phyloP scores from a whole-genome alignment of 1,140 invertebrate species.

The Pachyrhynchus sulphureomaculatus region DNA sequence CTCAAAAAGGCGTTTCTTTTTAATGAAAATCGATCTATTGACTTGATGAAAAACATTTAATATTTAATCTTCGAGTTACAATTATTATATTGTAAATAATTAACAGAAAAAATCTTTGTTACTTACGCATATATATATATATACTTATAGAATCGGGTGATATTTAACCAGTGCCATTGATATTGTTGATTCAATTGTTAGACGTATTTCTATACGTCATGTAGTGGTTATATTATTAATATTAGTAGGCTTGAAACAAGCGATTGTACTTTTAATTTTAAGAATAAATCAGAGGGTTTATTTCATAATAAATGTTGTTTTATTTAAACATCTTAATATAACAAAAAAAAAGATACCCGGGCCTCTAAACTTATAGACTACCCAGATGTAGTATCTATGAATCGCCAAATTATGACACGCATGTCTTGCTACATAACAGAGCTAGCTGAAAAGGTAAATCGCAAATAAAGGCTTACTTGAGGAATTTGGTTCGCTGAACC shows the following conservation, averaged over 20 bases:
- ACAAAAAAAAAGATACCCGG: too few relatives aligned
- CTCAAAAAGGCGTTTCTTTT: constrained; percentile 8
- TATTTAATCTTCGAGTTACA: constrained; percentile 24
- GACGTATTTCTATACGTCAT: constrained; percentile 45
- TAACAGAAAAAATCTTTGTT: constrained; percentile 45
- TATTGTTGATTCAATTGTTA: constrained; percentile 54
- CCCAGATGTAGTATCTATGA: too few relatives aligned
- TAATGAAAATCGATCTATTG: constrained; percentile 23
- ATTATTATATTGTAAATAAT: constrained; percentile 42
- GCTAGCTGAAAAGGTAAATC: too few relatives aligned
- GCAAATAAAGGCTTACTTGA: too few relatives aligned
- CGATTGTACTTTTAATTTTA: constrained; percentile 50
- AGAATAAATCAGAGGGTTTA: constrained; percentile 54
- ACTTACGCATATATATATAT: constrained; percentile 40
- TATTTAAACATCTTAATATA: constrained; percentile 4
- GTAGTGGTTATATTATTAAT: constrained; percentile 50
- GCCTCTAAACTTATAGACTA: too few relatives aligned
- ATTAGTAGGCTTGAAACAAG: constrained; percentile 48
- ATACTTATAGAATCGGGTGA: constrained; percentile 54
- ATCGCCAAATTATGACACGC: too few relatives aligned
- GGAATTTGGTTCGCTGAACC: too few relatives aligned
- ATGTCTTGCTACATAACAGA: too few relatives aligned
- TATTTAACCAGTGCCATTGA: constrained; percentile 55
- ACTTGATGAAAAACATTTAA: constrained; percentile 8
- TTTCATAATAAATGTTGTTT: constrained; percentile 31